A percentile compares a stretch with the other conserved stretches of the same genome.
Evolutionary conservation across 2,888 invertebrate genomes (phyloP).

Genomic region (Hypercompe scribonia): DNA sequence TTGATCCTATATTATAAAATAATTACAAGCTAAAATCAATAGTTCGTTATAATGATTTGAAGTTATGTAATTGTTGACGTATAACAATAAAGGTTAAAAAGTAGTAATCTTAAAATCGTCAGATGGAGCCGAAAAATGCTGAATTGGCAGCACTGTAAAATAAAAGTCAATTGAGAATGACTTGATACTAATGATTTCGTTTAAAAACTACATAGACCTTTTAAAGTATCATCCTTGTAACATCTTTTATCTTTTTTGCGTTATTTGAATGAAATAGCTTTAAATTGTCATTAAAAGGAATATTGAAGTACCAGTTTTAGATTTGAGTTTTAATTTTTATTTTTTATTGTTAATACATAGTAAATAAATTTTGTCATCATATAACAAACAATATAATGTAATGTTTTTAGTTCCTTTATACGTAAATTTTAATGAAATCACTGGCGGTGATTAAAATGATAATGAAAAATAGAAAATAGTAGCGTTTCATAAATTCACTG

Average conservation of each 20-base stretch:
- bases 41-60: too few species aligned
- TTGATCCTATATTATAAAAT: too few species aligned
- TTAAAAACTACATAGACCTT: not conserved
- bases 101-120: not conserved
- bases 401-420: not conserved
- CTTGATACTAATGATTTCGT: conserved; percentile 14
- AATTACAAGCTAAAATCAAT: too few species aligned
- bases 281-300: not conserved
- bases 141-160: not conserved
- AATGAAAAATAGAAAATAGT: not conserved
- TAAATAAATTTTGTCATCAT: conserved; percentile 1
- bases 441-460: not conserved
- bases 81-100: too few species aligned
- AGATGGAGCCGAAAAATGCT: not conserved
- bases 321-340: not conserved
- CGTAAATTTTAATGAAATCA: not conserved
- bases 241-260: not conserved
- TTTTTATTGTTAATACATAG: not conserved
- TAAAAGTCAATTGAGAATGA: not conserved
- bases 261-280: not conserved
- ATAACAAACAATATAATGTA: not conserved
- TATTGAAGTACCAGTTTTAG: too few species aligned
- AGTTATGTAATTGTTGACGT: not conserved
- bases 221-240: not conserved
- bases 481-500: not conserved